Evolutionary conservation across 2,113 vertebrate genomes (phyloP).

Genomic region (Raja brachyura): DNA sequence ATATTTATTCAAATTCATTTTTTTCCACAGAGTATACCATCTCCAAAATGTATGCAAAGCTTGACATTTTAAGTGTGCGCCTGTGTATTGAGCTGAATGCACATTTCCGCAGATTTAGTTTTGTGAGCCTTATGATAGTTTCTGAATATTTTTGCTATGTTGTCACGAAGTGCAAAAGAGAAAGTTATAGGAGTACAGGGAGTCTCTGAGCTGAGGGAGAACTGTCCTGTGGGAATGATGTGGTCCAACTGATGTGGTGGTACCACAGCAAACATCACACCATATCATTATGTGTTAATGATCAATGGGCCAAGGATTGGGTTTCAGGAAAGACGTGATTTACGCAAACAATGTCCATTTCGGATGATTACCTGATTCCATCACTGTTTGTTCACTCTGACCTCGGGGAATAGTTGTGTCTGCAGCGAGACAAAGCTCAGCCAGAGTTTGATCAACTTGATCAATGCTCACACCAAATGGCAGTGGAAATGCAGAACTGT

Average conservation of each 20-base stretch:
- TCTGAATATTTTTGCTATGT: background rate
- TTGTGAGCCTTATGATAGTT: background rate
- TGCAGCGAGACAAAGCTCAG: background rate
- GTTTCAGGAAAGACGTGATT: too few relatives aligned
- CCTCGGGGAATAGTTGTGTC: background rate
- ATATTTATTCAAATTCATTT: background rate
- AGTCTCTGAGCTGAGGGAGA: background rate
- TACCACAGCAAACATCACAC: too few relatives aligned
- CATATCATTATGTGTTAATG: too few relatives aligned
- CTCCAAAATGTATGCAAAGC: conserved; percentile 18
- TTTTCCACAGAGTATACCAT: background rate
- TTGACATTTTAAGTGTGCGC: background rate
- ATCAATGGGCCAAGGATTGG: too few relatives aligned
- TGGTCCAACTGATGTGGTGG: too few relatives aligned
- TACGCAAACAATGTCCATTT: too few relatives aligned
- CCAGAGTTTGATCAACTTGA: background rate
- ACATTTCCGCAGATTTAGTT: background rate
- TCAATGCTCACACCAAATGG: background rate
- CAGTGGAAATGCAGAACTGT: background rate
- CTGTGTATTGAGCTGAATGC: background rate
- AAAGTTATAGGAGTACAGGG: background rate
- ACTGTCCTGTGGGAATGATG: background rate
- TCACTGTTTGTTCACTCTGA: background rate
- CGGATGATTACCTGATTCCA: background rate
- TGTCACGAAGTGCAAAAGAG: background rate